Evolutionary conservation across 2,888 invertebrate species (phyloP).

Genomic region (Diogma glabrata): DNA sequence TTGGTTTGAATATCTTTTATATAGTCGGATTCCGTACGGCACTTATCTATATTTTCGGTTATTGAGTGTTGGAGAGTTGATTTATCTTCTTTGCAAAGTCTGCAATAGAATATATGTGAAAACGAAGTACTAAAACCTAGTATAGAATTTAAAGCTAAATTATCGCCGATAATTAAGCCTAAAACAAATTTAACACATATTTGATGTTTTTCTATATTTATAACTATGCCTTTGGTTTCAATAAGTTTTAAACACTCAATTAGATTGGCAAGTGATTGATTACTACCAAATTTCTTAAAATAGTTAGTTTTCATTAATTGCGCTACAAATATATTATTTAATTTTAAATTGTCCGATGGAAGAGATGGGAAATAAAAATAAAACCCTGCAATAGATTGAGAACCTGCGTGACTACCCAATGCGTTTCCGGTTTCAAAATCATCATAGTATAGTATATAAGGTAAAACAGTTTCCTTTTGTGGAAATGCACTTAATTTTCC

Average conservation of each 20-base stretch:
- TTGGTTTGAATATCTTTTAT: background rate
- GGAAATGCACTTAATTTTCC: background rate
- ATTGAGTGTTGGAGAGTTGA: no score
- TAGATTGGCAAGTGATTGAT: background rate
- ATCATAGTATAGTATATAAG: background rate
- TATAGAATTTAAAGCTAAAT: background rate
- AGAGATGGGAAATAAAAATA: background rate
- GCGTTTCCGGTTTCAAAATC: constrained; percentile 1
- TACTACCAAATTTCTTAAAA: background rate
- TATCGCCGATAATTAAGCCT: background rate
- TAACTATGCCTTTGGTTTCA: background rate
- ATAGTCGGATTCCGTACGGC: no score
- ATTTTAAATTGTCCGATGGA: background rate
- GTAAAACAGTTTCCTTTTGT: background rate
- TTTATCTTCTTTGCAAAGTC: no score
- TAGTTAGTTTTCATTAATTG: background rate
- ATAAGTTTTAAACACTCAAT: background rate
- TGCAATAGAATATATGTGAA: no score
- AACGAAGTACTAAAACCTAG: background rate
- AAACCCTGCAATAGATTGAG: background rate
- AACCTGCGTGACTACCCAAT: background rate
- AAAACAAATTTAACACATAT: background rate
- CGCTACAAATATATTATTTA: background rate
- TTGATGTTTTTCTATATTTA: background rate
- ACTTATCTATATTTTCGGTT: no score